Base-by-base conservation (phyloP, 2,888 invertebrate genomes). In the Dolichopus griseipennis region DNA sequence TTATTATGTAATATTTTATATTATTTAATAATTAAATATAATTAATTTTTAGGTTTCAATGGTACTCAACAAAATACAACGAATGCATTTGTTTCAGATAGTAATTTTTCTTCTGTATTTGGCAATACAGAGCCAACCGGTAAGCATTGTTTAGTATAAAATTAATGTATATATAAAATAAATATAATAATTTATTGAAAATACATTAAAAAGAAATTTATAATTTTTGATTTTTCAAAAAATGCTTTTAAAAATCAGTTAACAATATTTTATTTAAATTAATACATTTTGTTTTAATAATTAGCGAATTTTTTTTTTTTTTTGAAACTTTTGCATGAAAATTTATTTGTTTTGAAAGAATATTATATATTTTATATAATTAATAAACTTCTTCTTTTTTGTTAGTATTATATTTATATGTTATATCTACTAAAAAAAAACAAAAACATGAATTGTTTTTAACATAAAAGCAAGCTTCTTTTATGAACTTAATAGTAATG, bases 91-190 rank as follows among this genome's bases (percentile, higher is more conserved):
- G 91, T 93, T 79, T 88, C 91, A 78, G 93, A 93, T 81, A 91
- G 90, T 83, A 90, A 89, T 84, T 93, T 93, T 84, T 89, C 90
- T 78, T 90, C 92, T 76, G 93, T 93, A 75, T 94, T 94, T 84
- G 93, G 92, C 82, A 88, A 86, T 83, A 83, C 86, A 77, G 90
- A 90, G 80, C 82, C 86, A 74, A 81, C 85, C 83, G 87, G 87
- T 87, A 85, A 86, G 86, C 27, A 27, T 5, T 27, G 5, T 82
- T 74, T n/a, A n/a, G n/a, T n/a, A n/a, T n/a, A n/a, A n/a, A n/a
- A n/a, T n/a, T 37, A 66, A 22, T 21, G 20, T 4, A 61, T 37
- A 52, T 18, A n/a, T n/a, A 52, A 52, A 52, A 52, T 18, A 52
- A n/a, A 18, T n/a, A 52, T 52, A 10, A 37, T 37, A 37, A 2